A percentile compares a stretch with the other conserved stretches of the same genome.
phyloP scores from a whole-genome alignment of 2,888 invertebrate species.

The Calliopum simillimum region DNA sequence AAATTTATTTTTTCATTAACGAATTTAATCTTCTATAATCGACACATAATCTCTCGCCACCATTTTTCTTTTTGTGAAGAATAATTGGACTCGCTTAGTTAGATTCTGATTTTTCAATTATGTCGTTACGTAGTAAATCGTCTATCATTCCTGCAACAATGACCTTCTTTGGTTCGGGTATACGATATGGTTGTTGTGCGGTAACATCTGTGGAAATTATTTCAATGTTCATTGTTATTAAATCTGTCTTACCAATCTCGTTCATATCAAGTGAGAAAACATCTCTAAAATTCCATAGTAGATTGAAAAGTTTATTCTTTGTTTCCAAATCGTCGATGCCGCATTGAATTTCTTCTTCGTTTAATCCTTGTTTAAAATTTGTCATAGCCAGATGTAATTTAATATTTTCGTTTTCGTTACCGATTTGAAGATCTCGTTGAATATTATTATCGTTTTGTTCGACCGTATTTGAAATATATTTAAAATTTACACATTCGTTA shows the following conservation, averaged over 20 bases:
- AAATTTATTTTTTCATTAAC: no score
- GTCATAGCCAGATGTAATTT: no score
- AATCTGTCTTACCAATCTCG: conserved; percentile 33
- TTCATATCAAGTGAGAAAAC: conserved; percentile 19
- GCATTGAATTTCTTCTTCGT: no score
- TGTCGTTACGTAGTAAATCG: conserved; percentile 33
- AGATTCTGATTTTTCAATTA: conserved; percentile 22
- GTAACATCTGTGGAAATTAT: no score
- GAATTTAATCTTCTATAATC: conserved; percentile 21
- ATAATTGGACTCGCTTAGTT: conserved; percentile 2
- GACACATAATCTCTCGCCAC: no score
- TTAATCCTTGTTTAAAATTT: no score
- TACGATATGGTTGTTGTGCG: conserved; percentile 29
- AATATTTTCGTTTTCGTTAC: no score
- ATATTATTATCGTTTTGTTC: no score
- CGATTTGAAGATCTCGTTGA: no score
- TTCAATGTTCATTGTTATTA: conserved; percentile 27
- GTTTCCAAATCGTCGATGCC: conserved; percentile 11
- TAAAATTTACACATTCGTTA: no score
- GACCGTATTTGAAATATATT: no score
- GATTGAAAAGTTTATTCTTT: not conserved
- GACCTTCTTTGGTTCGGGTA: conserved; percentile 34
- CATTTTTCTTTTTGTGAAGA: no score
- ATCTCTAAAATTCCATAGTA: conserved; percentile 6
- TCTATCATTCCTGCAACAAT: conserved; percentile 29